Evolutionary conservation across 2,888 invertebrate species (phyloP), one percentile per base, ranked within the genome.

Genomic region (Phengaris alcon): DNA sequence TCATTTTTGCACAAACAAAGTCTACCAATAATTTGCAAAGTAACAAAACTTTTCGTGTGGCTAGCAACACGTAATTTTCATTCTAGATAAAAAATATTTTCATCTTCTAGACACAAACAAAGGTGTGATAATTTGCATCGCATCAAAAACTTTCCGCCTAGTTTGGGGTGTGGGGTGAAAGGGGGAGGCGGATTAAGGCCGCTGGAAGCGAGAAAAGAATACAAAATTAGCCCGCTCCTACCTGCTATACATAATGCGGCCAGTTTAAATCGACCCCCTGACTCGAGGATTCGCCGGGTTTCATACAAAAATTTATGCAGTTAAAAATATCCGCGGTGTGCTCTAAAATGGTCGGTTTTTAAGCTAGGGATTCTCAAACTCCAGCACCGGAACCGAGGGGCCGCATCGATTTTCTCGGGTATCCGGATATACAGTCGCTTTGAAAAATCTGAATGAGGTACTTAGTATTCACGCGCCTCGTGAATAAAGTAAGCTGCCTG

Each of bases 151-250:
- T 91, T 93, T 91, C 88, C 88, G 89, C 89, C 90, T 91, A 89
- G 90, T 91, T 91, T 70, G 90, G 89, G 87, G 73, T 77, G 77
- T 82, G 83, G 79, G 85, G 84, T 82, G 82, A 82, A 82, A 84
- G 85, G 82, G 83, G 82, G 83, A 88, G 89, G 88, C 88, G 91
- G 91, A 93, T 93, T 93, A 93, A 91, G 92, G 90, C 90, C 88
- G 88, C 86, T 85, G 84, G 85, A 87, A 88, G 89, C 93, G 91
- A 91, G 92, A 90, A 93, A 93, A 93, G 93, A 93, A 93, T 93
- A 93, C 93, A 91, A 90, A 93, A 93, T 93, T 93, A 93, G 93
- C 88, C 90, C 85, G 86, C 86, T 85, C 86, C 91, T 93, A 93
- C 93, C 93, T 93, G 93, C 90, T 89, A 87, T 84, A 89, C 88